phyloP scores from a whole-genome alignment of 1,140 invertebrate genomes.

The Trissolcus basalis region DNA sequence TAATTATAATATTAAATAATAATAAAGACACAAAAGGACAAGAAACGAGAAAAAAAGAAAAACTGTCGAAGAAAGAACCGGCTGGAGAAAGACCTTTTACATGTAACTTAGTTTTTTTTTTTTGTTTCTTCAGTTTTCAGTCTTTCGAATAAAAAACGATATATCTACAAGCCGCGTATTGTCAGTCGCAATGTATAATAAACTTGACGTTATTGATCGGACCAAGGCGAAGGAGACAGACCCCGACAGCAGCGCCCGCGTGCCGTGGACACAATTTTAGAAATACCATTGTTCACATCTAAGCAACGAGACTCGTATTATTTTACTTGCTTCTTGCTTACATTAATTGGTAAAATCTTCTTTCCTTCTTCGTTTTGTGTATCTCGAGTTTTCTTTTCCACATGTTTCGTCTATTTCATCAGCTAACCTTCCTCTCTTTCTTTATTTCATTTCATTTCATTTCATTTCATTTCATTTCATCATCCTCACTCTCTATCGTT shows the following conservation, averaged over 20 bases:
- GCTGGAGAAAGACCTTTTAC: constrained; percentile 22
- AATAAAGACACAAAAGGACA: constrained; percentile 28
- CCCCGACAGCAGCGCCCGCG: constrained; percentile 56
- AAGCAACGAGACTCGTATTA: constrained; percentile 53
- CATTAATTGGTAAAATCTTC: constrained; percentile 19
- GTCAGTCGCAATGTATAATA: constrained; percentile 65
- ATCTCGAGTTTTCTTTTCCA: too few relatives aligned
- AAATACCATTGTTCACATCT: constrained; percentile 62
- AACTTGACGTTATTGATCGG: constrained; percentile 18
- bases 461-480: neutral
- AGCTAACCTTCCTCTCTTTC: constrained; percentile 1
- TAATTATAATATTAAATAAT: constrained; percentile 37
- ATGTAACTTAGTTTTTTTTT: constrained; percentile 16
- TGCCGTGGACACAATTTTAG: constrained; percentile 65
- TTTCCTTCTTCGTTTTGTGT: constrained; percentile 4
- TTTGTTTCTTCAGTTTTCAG: constrained; percentile 56
- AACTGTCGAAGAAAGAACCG: constrained; percentile 22
- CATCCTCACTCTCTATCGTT: constrained; percentile 18
- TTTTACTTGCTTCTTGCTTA: constrained; percentile 43
- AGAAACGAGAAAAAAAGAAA: constrained; percentile 23
- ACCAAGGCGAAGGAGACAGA: constrained; percentile 52
- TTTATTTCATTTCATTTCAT: neutral
- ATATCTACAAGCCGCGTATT: constrained; percentile 70
- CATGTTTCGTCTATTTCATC: too few relatives aligned
- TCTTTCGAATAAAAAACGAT: constrained; percentile 68